Conservation (phyloP, 2,888 invertebrate genomes). For the Ceraclea dissimilis region DNA sequence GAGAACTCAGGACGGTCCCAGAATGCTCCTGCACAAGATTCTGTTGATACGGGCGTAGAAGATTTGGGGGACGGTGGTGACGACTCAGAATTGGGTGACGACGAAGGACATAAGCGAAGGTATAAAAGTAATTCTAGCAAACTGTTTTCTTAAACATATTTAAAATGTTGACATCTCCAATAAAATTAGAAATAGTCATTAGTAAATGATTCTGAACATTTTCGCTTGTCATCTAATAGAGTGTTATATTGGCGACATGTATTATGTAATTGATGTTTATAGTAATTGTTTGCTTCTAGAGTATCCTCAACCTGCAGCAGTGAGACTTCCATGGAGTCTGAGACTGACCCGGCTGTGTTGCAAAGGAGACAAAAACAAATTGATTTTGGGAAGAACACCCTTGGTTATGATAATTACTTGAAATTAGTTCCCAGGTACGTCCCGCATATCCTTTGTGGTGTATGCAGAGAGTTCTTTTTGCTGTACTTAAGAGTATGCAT, state of each 20-base stretch:
- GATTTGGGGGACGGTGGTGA: not conserved
- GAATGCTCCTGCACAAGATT: not conserved
- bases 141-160: too few species aligned
- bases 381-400: constrained; percentile 90
- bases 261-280: too few species aligned
- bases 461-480: too few species aligned
- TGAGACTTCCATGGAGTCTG: constrained; percentile 38
- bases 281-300: not conserved
- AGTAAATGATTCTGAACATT: too few species aligned
- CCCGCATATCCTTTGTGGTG: too few species aligned
- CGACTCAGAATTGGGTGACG: not conserved
- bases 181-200: too few species aligned
- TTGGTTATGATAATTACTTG: constrained; percentile 73
- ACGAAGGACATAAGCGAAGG: not conserved
- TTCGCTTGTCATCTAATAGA: too few species aligned
- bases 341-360: constrained; percentile 65
- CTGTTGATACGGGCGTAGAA: not conserved
- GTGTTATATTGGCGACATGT: too few species aligned
- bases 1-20: not conserved
- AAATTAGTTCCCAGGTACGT: constrained; percentile 62
- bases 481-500: too few species aligned
- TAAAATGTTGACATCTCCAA: too few species aligned
- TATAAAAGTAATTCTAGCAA: not conserved
- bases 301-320: constrained; percentile 11
- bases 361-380: constrained; percentile 85